Evolutionary conservation across 2,113 vertebrate genomes (phyloP), one percentile per base, ranked within the genome.

Genomic region (Piprites chloris): DNA sequence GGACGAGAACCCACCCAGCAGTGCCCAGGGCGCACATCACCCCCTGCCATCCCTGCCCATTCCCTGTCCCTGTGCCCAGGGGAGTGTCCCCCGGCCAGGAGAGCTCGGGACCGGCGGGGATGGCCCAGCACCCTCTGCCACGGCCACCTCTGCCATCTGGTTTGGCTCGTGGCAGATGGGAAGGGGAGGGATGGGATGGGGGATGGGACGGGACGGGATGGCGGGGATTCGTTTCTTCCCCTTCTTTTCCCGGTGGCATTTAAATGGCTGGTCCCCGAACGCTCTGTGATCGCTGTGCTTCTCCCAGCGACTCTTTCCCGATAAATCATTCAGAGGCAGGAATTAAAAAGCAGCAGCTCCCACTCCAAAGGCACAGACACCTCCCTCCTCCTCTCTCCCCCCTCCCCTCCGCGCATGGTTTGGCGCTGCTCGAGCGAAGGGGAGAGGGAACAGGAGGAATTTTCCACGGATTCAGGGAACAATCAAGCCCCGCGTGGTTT

Each of bases 391-490:
- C 37, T 63, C 67, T 61, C 72, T 47, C 35, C 30, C 72, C 14
- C 27, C 52, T 79, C 47, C 76, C 56, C 49, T 50, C 10, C 30
- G 8, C 75, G 72, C 44, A 2, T 3, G 28, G 50, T 86, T 84
- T 26, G 68, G 82, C 90, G 79, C 91, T 28, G 81, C 78, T 94
- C 26, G 42, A 87, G 87, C 63, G 35, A 37, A 80, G 85, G 74
- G 78, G 78, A 68, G 87, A 85, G 87, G 6, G 20, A 87, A 46
- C 39, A 13, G 84, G 74, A 94, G 93, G 55, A 95, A 96, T 94
- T 95, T 95, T 95, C 97, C 95, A 95, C 3, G 82, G 87, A 77
- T 71, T 79, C 82, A 67, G 76, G 83, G 91, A 94, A 92, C 89
- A 93, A 81, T 52, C 37, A 87, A 96, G 81, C 71, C 93, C 94